Base-by-base conservation (phyloP, 2,888 invertebrate genomes). In the Eristalis intricaria region DNA sequence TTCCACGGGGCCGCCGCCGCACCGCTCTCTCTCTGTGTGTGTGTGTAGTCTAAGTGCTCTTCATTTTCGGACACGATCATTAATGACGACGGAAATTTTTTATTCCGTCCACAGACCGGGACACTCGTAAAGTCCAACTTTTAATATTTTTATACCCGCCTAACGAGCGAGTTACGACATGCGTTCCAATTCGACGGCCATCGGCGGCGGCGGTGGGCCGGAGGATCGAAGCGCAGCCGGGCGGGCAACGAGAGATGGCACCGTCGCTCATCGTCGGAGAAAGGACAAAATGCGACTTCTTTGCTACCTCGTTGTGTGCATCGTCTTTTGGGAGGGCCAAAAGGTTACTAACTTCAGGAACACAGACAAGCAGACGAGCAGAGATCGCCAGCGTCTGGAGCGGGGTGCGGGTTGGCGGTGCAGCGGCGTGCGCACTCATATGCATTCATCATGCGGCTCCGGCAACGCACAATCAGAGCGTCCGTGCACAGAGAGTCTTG, bases 11-110 rank as follows among this genome's bases (percentile, higher is more conserved):
- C 7, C 50, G 11, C 7, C 19, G n/a, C n/a, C n/a, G n/a, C n/a
- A n/a, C n/a, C n/a, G n/a, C n/a, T 26, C 26, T 1, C 3, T 26
- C 8, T 58, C 22, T 23, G 29, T 79, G 43, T 80, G 32, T 61
- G 32, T 63, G 63, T 32, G 29, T 32, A 78, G 75, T 60, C 50
- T 60, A 86, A 87, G 84, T 80, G 79, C 76, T 76, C 76, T 64
- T 84, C 79, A 71, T 83, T 78, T 79, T 71, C 65, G 71, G 76
- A 65, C 74, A 50, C 50, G 75, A 63, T 66, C 83, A 83, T 87
- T 87, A 87, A 86, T 50, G 50, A 64, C 64, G 50, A 29, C 58
- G 50, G 23, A 76, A 61, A 63, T 60, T 64, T 74, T 63, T 85
- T 82, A 82, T 82, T 74, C 50, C n/a, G 65, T 35, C 43, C 73